phyloP scores from a whole-genome alignment of 2,888 invertebrate species.

The Pimpla rufipes region DNA sequence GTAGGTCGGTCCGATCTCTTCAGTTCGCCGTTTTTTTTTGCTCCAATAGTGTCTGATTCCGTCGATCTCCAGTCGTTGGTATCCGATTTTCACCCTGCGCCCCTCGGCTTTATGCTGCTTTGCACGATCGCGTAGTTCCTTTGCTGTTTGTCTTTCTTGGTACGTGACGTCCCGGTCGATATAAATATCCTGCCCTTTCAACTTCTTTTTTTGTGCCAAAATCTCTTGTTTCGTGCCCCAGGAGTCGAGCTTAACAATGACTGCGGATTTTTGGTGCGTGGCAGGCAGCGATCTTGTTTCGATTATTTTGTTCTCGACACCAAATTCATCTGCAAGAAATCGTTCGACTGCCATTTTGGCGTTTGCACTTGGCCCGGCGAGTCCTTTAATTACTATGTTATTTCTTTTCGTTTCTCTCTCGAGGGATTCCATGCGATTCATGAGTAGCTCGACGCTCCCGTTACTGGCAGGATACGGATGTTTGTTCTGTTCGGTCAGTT shows the following conservation, averaged over 20 bases:
- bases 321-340: conserved; percentile 22
- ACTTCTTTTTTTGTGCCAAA: background rate
- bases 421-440: background rate
- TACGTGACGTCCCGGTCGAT: conserved; percentile 11
- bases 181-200: background rate
- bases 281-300: too few relatives aligned
- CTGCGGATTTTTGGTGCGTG: background rate
- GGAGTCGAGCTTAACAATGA: background rate
- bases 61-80: background rate
- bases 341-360: conserved; percentile 18
- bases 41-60: background rate
- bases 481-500: background rate
- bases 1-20: background rate
- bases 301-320: too few relatives aligned
- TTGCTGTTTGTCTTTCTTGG: background rate
- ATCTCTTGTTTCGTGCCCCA: conserved; percentile 8
- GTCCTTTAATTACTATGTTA: conserved; percentile 1
- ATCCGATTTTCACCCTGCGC: conserved; percentile 7
- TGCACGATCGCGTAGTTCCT: background rate
- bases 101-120: conserved; percentile 6
- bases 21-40: background rate
- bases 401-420: conserved; percentile 12
- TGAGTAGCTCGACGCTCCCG: background rate
- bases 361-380: background rate
- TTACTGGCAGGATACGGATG: background rate